Evolutionary conservation across 2,888 invertebrate species (phyloP), one percentile per base, ranked within the genome.

Genomic region (Leptinotarsa tumamoca): DNA sequence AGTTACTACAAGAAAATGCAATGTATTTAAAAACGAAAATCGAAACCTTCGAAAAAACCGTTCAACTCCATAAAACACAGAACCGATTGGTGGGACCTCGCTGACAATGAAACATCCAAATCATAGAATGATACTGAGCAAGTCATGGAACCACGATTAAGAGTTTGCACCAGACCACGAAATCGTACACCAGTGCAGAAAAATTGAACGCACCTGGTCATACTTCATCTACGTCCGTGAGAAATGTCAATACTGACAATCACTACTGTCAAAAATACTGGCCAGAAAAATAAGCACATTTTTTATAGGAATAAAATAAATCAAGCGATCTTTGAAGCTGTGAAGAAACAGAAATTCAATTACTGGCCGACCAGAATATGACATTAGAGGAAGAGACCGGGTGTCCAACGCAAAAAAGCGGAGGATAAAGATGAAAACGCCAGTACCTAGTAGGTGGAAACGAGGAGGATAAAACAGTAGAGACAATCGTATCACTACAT

Each of bases 1-100:
- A 68, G 51, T 68, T 68, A 51, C 52, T 68, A 68, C 54, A 54
- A 68, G 68, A 68, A 68, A 68, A 68, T 23, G 68, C 51, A 68
- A 13, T 68, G 18, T 51, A 68, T 52, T 27, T 52, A 52, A 68
- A 68, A 68, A 51, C 52, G 52, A 52, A 18, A 51, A 68, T 51
- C 2, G 51, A 68, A 68, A 68, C 14, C 7, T 23, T 68, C 13
- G 52, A 68, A 68, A 68, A 51, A 68, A 18, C 67, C 5, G 68
- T 68, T 27, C 51, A 68, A 21, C 21, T 21, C 21, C 21, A 21
- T 21, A 21, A 21, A 21, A 21, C 21, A 21, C 21, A 21, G 21
- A 21, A 21, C 21, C 21, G 23, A 23, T 23, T 23, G 23, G 23
- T 23, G 23, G 2, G 23, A 23, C 68, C 27, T 27, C 21, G 68